Base-by-base conservation (phyloP, 2,797 vertebrate genomes). In the Manis pentadactyla region DNA sequence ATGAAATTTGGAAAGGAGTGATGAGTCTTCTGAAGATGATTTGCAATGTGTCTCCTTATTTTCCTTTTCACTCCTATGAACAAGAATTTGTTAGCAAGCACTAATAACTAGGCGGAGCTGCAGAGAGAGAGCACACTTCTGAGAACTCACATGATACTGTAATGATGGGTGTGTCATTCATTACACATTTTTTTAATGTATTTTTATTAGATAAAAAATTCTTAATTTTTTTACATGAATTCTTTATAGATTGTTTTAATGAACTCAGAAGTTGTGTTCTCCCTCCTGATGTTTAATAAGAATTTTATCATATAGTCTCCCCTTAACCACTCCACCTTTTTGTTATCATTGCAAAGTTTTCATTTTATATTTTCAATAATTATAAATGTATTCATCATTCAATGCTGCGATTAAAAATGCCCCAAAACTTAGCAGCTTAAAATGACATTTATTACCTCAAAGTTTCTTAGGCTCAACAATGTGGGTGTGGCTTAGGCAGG, bases 1-100 rank as follows among this genome's bases (percentile, higher is more conserved):
- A 66, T 66, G 73, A 93, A 93, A 92, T 87, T 31, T 63, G 64
- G 85, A 85, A 77, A 79, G 39, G n/a, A 82, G 79, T n/a, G 55
- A 73, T 82, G 34, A 93, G 57, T 13, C 64, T 66, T 59, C 63
- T 55, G 19, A 79, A 96, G 34, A 51, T 81, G 17, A 87, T 39
- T 94, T 78, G 25, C 34, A 34, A 25, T 63, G 23, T 29, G 11
- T 46, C 37, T 39, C 85, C 91, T 69, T 39, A 92, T 84, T 93
- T 87, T 77, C 25, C 6, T 74, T 90, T 87, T 49, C 18, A 0
- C 37, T 55, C 9, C 92, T 49, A 49, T 10, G 13, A 81, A 78
- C 79, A 83, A 77, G 15, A 84, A 85, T 91, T 34, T 39, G n/a
- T 84, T 88, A 29, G 81, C 13, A 61, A 88, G 92, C 71, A 4